These are phyloP conservation scores for Aphidius gifuensis DNA, from an alignment of 1,140 invertebrate species.

Conservation along the genomic window DNA sequence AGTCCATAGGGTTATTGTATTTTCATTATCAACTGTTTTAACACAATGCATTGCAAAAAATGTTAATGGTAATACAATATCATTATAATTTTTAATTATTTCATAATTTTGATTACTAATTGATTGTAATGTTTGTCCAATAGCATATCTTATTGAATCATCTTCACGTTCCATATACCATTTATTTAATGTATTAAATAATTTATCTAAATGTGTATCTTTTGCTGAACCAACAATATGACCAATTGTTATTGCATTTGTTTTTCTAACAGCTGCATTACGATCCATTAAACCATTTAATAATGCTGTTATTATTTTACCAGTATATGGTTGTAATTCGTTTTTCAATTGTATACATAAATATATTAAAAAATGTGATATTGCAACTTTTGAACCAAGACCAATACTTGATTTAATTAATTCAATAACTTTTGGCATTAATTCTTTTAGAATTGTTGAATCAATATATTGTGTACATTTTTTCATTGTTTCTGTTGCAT, in stretches of 20 bases:
- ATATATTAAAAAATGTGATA: slow-evolving; percentile 79
- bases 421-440: slow-evolving; percentile 79
- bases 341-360: slow-evolving; percentile 58
- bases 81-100: slow-evolving; percentile 75
- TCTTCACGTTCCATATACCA: slow-evolving; percentile 81
- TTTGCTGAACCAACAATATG: slow-evolving; percentile 85
- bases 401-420: slow-evolving; percentile 76
- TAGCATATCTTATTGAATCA: slow-evolving; percentile 68
- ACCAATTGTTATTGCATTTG: slow-evolving; percentile 78
- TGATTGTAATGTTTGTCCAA: slow-evolving; percentile 76
- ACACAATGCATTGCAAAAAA: slow-evolving; percentile 88
- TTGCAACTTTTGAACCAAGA: slow-evolving; percentile 81
- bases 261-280: slow-evolving; percentile 77
- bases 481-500: slow-evolving; percentile 84
- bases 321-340: slow-evolving; percentile 64
- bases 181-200: slow-evolving; percentile 75
- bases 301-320: slow-evolving; percentile 75
- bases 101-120: slow-evolving; percentile 82
- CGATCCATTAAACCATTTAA: slow-evolving; percentile 79
- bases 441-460: slow-evolving; percentile 68
- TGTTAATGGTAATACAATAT: slow-evolving; percentile 73
- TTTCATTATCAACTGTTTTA: slow-evolving; percentile 63
- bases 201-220: slow-evolving; percentile 79
- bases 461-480: slow-evolving; percentile 84
- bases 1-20: slow-evolving; percentile 73